Conservation (phyloP, 2,797 vertebrate species). For the Esox lucius region DNA sequence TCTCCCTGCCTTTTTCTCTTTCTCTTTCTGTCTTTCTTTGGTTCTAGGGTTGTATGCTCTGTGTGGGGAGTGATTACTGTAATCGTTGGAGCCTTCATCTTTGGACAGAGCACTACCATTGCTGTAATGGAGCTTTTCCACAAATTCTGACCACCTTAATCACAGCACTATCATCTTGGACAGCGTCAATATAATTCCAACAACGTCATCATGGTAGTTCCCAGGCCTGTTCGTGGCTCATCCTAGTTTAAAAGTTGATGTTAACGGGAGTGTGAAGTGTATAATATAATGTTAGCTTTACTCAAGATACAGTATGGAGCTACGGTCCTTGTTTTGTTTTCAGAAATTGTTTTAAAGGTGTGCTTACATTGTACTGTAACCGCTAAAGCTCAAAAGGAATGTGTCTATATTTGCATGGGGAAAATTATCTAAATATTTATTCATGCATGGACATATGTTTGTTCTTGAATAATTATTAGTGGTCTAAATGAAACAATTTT, state of each 20-base stretch:
- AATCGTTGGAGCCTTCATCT: conserved; percentile 86
- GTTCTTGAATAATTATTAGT: conserved; percentile 16
- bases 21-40: background rate
- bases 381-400: background rate
- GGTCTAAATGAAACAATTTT: background rate
- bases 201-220: conserved; percentile 30
- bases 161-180: background rate
- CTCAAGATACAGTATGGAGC: conserved; percentile 20
- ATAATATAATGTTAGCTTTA: background rate
- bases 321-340: conserved; percentile 16
- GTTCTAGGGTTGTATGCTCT: conserved; percentile 76
- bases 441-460: conserved; percentile 20
- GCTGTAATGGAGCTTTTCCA: conserved; percentile 79
- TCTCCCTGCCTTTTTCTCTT: background rate
- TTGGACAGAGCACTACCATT: conserved; percentile 85
- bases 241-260: conserved; percentile 33
- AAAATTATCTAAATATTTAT: conserved; percentile 2
- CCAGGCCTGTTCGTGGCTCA: background rate
- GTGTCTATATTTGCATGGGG: background rate
- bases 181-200: conserved; percentile 6
- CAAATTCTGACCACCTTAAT: conserved; percentile 51
- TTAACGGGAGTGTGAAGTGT: conserved; percentile 23
- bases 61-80: conserved; percentile 82
- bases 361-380: background rate
- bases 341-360: background rate